Evolutionary conservation across 2,797 vertebrate species (phyloP), one percentile per base, ranked within the genome.

Genomic region (Cryptoblepharus egeriae): DNA sequence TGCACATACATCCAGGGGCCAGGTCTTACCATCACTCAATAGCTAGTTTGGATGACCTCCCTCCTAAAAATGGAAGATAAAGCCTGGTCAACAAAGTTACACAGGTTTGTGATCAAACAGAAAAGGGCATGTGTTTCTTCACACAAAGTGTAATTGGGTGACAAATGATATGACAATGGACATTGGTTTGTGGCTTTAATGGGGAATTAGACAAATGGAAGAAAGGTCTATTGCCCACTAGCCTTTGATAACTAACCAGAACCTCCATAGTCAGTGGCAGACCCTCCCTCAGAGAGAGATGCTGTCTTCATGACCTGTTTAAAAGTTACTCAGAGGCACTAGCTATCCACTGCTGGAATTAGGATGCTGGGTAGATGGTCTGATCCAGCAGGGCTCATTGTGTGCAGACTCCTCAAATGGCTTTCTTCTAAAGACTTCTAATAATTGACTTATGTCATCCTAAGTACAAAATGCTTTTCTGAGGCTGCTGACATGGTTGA

Each of bases 401-500:
- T 52, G 42, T 20, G 52, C 45, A 22, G 45, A 9, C 4, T 28
- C 28, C 15, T 37, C 35, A 61, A 69, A 42, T 49, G 16, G n/a
- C 69, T 16, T 0, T 52, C 30, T 75, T 88, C 68, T 55, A 63
- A 77, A 81, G 26, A 71, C 67, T 4, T 9, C 12, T 72, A 83
- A 77, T 42, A 70, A 83, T 13, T 12, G 84, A 63, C 20, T 28
- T 20, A 0, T 2, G 18, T 83, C 68, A 80, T 10, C 39, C 55
- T 60, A n/a, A 81, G 37, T 70, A 49, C 88, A 78, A 65, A 0
- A 16, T 15, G 58, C 1, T 0, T 87, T 57, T 68, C 13, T 69
- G 45, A 84, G n/a, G 42, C 28, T 4, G 87, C 83, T 60, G 78
- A 30, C 35, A 55, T 4, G 0, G 1, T 60, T 82, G 85, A 72